A percentile compares a stretch with the other conserved stretches of the same genome.
Evolutionary conservation across 2,888 invertebrate species (phyloP).

Genomic region (Thecocarcelia acutangulata): DNA sequence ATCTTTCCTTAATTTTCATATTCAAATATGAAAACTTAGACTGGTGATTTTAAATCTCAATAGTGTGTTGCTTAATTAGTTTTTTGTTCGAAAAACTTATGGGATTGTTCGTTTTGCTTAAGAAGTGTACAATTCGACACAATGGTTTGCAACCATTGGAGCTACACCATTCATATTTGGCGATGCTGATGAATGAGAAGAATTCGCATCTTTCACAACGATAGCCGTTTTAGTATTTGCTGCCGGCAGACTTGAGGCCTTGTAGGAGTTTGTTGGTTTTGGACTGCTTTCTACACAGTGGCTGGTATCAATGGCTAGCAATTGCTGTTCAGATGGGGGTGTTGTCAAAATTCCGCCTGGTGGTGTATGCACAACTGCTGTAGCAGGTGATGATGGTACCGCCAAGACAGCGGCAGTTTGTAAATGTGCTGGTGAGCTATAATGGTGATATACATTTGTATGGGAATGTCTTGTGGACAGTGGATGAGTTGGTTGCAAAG

Average conservation of each 20-base stretch:
- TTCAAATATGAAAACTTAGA: conserved; percentile 30
- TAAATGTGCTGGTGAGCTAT: conserved; percentile 49
- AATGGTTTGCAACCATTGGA: conserved; percentile 71
- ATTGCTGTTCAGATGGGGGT: conserved; percentile 50
- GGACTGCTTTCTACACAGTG: conserved; percentile 40
- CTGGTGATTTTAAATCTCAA: conserved; percentile 36
- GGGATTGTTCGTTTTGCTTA: conserved; percentile 10
- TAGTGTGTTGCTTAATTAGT: too few relatives aligned
- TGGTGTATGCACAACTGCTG: conserved; percentile 32
- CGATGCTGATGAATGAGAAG: conserved; percentile 7
- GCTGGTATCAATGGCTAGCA: conserved; percentile 63
- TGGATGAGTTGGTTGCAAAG: conserved; percentile 46
- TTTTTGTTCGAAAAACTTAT: too few relatives aligned
- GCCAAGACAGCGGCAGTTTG: conserved; percentile 50
- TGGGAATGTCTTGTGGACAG: conserved; percentile 32
- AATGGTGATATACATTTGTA: conserved; percentile 43
- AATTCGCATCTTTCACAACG: conserved; percentile 21
- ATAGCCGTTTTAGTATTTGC: conserved; percentile 22
- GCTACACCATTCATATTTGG: conserved; percentile 50
- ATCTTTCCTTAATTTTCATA: neutral
- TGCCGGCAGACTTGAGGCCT: conserved; percentile 7
- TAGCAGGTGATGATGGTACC: conserved; percentile 32
- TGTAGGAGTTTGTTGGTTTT: conserved; percentile 40
- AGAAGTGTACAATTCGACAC: conserved; percentile 77
- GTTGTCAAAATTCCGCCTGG: conserved; percentile 21